A percentile compares a stretch with the other conserved stretches of the same genome.
Evolutionary conservation across 2,113 vertebrate species (phyloP).

Genomic region (Varanus salvator): DNA sequence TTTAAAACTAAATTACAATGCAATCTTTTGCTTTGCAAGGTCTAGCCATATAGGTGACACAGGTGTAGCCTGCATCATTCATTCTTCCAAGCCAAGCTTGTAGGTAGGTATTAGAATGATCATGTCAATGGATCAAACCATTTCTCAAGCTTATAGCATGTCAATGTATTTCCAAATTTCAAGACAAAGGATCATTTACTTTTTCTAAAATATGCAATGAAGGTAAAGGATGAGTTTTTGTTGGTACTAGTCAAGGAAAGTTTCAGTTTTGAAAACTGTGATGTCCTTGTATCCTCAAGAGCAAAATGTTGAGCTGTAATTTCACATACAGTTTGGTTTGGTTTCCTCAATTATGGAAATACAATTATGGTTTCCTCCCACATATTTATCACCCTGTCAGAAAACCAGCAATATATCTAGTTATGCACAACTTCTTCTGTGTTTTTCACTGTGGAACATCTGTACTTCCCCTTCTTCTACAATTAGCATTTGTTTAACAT

Average conservation of each 20-base stretch:
- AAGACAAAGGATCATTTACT: neutral
- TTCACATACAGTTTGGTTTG: neutral
- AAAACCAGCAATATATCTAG: neutral
- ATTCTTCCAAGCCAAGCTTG: neutral
- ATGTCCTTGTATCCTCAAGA: neutral
- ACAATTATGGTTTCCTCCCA: neutral
- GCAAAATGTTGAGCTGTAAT: neutral
- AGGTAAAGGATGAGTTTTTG: neutral
- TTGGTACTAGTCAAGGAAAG: neutral
- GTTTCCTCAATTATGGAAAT: too few relatives aligned
- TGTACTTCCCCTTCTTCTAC: neutral
- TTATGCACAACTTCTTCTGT: neutral
- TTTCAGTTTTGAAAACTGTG: neutral
- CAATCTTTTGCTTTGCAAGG: too few relatives aligned
- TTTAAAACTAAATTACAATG: too few relatives aligned
- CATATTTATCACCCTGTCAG: neutral
- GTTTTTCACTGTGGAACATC: neutral
- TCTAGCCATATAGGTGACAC: too few relatives aligned
- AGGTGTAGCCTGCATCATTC: neutral
- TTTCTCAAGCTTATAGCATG: neutral
- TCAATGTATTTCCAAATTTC: neutral
- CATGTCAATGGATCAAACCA: neutral
- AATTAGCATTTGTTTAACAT: neutral
- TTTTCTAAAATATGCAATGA: constrained; percentile 18
- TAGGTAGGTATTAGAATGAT: neutral